Evolutionary conservation across 2,113 vertebrate genomes (phyloP), one percentile per base, ranked within the genome.

Genomic region (Takifugu flavidus): DNA sequence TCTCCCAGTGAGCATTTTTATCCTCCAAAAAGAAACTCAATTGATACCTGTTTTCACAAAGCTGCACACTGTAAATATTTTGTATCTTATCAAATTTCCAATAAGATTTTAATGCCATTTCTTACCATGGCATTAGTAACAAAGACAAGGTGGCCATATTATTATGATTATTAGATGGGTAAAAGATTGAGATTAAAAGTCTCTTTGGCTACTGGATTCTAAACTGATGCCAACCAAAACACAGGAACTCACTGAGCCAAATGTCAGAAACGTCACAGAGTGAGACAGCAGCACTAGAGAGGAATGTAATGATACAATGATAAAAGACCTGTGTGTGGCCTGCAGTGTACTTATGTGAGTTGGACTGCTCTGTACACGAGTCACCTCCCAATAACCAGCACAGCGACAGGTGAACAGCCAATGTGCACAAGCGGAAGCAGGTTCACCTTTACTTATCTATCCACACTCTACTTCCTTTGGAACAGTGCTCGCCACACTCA

Each of bases 291-390:
- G 34, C 15, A 7, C 52, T 71, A 28, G 12, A 34, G 20, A 50
- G 26, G 46, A 29, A 11, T 20, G 20, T 20, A 20, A 20, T 20
- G 20, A 20, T 20, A 20, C 20, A 20, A 20, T 20, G 20, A 44
- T 13, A 44, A 7, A 42, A 56, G 31, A 26, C 8, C 10, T 54
- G 53, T 62, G 70, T 64, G 58, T 64, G 60, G 34, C 49, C 56
- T 70, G 29, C 57, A 68, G 63, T 82, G 66, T 79, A 73, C 75
- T 77, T 80, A 67, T 71, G 44, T 70, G 73, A 83, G 64, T 74
- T 60, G 8, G 50, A 78, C 61, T 66, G 75, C 62, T 74, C 80
- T 76, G 56, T 59, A 81, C 49, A 53, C 54, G 27, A 20, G 55
- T 83, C 80, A 73, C 65, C 20, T 20, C 20, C 82, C 80, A 77